Base-by-base conservation (phyloP, 1,140 invertebrate genomes). In the Vollenhovia emeryi region DNA sequence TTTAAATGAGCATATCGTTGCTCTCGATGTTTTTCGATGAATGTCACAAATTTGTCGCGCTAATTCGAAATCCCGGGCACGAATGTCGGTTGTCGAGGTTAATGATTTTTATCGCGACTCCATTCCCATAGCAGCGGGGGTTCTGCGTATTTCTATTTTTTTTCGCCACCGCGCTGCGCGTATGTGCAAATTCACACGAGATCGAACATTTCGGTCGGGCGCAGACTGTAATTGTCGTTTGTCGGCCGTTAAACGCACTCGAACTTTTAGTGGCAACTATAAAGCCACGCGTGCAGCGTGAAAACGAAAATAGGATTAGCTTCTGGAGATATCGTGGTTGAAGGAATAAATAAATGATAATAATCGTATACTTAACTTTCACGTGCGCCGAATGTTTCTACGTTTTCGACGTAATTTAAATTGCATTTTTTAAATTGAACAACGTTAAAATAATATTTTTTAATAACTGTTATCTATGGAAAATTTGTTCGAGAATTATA, bases 81-180 rank as follows among this genome's bases (percentile, higher is more conserved):
- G 66, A 57, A 57, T 57, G 36, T 64, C 24, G 15, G 43, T 68
- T 62, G 60, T 68, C 18, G 36, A n/a, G 50, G 78, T 80, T 80
- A 80, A 80, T 82, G 66, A 82, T 73, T 82, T 82, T 71, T 71
- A 73, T 73, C 66, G 66, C 78, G 36, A 82, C 50, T 82, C 50
- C 50, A 73, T 82, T 45, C 40, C 24, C 78, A 40, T 60, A 27
- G 50, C 4, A 43, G 78, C 36, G 33, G 27, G n/a, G 33, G 21
- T 80, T 68, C 55, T 13, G 24, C 33, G 18, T 50, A 64, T 80
- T 80, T 80, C 8, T 69, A 21, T 80, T 43, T 71, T 55, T 50
- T 24, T 21, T 27, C 1, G 15, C 33, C 43, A 4, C 27, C n/a
- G 8, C 27, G 13, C 40, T 7, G 27, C 27, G n/a, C 75, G 36